Conservation (phyloP, 1,140 invertebrate genomes). For the Armadillidium nasatum region DNA sequence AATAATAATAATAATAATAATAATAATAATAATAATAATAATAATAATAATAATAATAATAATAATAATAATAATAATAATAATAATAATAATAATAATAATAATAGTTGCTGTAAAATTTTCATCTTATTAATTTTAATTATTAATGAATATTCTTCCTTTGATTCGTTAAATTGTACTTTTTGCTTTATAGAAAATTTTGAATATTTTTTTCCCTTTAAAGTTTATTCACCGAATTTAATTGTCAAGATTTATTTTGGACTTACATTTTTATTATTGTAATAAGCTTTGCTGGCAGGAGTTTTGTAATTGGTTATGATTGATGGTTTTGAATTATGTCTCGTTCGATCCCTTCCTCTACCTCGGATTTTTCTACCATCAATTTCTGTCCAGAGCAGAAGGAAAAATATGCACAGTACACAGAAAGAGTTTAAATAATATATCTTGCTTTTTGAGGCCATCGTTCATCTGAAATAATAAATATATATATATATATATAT, state of each 20-base stretch:
- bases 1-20: no score
- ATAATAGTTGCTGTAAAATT: neutral
- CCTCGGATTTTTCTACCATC: neutral
- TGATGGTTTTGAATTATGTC: neutral
- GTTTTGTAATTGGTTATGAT: neutral
- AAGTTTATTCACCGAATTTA: no score
- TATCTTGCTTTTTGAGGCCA: neutral
- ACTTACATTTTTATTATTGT: neutral
- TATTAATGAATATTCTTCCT: neutral
- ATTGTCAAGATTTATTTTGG: neutral
- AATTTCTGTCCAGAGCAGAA: neutral
- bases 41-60: no score
- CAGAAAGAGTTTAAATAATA: neutral
- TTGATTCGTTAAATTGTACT: neutral
- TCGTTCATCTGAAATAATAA: neutral
- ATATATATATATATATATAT: neutral
- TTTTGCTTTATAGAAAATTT: no score
- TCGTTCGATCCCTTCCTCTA: neutral
- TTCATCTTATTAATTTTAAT: neutral
- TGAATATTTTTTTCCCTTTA: no score
- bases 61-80: no score
- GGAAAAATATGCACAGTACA: neutral
- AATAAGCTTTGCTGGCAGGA: neutral
- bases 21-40: no score
- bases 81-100: no score